These are phyloP conservation scores for Strigamia crassipes DNA, from an alignment of 2,888 invertebrate species.

Conservation along the genomic window DNA sequence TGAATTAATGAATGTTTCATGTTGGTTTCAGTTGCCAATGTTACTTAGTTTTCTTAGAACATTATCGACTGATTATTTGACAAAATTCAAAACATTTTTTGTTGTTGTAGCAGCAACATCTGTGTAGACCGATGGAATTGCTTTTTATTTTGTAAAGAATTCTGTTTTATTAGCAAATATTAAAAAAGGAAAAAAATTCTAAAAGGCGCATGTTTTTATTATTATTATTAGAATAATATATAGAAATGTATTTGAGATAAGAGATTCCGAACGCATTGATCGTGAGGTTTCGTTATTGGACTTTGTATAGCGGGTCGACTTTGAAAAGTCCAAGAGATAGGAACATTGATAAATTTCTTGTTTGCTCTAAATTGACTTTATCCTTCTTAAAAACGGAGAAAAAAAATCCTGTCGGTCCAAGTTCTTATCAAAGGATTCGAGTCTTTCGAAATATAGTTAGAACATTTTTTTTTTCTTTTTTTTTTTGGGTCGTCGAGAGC, in stretches of 20 bases:
- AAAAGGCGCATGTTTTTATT: no score
- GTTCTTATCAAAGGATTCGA: constrained; percentile 38
- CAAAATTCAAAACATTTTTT: background rate
- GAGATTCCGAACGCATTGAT: background rate
- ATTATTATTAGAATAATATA: no score
- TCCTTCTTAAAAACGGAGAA: background rate
- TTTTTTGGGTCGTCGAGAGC: background rate
- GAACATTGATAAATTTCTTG: constrained; percentile 38
- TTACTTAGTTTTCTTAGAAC: no score
- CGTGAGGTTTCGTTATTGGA: background rate
- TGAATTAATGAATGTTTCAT: no score
- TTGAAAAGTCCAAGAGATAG: constrained; percentile 5
- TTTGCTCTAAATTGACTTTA: constrained; percentile 40
- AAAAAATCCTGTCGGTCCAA: constrained; percentile 24
- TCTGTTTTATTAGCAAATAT: background rate
- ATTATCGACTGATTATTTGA: no score
- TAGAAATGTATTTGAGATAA: no score
- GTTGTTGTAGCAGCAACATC: background rate
- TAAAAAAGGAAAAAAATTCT: background rate
- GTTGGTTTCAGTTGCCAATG: no score
- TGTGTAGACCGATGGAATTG: no score
- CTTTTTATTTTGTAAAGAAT: background rate
- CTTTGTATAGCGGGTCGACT: background rate
- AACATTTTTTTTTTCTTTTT: background rate
- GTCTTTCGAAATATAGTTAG: constrained; percentile 4